These are phyloP conservation scores for Nomada lathburiana DNA, from an alignment of 2,888 invertebrate genomes.

Conservation along the genomic window DNA sequence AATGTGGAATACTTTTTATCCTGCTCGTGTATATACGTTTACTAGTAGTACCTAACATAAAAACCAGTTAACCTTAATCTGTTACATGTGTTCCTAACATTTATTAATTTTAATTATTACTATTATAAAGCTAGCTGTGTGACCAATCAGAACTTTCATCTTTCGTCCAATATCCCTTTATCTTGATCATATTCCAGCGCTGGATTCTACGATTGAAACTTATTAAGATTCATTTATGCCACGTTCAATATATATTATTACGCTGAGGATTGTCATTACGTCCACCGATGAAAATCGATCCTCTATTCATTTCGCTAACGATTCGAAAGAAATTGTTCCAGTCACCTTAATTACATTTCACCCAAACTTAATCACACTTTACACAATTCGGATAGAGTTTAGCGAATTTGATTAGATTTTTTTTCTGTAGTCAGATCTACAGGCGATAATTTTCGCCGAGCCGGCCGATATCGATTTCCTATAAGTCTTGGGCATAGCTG, in stretches of 20 bases:
- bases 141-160: not conserved
- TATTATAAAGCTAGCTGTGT: not conserved
- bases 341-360: not conserved
- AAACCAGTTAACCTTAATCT: no score
- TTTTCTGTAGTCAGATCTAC: no score
- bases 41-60: no score
- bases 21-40: no score
- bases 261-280: not conserved
- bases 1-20: no score
- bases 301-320: not conserved
- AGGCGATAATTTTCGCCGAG: no score
- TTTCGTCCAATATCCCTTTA: not conserved
- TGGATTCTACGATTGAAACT: not conserved
- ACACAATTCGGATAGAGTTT: no score
- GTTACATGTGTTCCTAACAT: no score
- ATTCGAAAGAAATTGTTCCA: not conserved
- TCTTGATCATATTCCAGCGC: not conserved
- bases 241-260: not conserved
- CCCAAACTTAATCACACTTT: not conserved
- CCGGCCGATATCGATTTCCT: no score
- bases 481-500: no score
- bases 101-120: no score
- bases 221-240: conserved; percentile 1
- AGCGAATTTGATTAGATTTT: no score
- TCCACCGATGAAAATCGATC: not conserved